A percentile compares a stretch with the other conserved stretches of the same genome.
Evolutionary conservation across 2,888 invertebrate species (phyloP).

Genomic region (Drosophila kambysellisi): DNA sequence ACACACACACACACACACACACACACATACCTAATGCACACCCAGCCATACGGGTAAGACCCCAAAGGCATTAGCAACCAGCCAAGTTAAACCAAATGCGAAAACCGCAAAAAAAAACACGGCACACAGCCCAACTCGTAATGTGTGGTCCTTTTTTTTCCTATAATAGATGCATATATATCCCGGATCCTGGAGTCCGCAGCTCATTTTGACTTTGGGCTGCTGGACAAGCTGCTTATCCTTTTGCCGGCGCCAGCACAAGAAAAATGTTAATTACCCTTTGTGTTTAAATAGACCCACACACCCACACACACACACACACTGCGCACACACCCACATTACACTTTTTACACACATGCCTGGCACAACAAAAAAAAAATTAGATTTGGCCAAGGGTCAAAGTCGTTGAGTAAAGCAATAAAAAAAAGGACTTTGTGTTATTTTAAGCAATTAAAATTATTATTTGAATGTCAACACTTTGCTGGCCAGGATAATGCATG

Average conservation of each 20-base stretch:
- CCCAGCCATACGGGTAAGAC: slow-evolving; percentile 1
- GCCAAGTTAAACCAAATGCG: slow-evolving; percentile 81
- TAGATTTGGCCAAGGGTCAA: slow-evolving; percentile 60
- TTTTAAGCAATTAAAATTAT: slow-evolving; percentile 84
- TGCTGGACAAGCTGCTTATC: slow-evolving; percentile 76
- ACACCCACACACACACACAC: slow-evolving; percentile 24
- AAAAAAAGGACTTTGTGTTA: slow-evolving; percentile 66
- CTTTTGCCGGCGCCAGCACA: slow-evolving; percentile 52
- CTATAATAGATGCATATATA: slow-evolving; percentile 7
- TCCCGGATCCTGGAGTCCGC: slow-evolving; percentile 28
- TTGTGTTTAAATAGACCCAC: slow-evolving; percentile 78
- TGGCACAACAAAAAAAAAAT: slow-evolving; percentile 11
- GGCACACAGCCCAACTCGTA: slow-evolving; percentile 36
- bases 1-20: slow-evolving; percentile 10
- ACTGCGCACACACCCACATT: slow-evolving; percentile 13
- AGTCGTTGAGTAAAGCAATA: slow-evolving; percentile 36
- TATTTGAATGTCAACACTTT: slow-evolving; percentile 84
- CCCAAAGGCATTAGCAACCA: slow-evolving; percentile 63
- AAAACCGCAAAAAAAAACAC: slow-evolving; percentile 77
- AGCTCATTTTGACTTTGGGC: slow-evolving; percentile 74
- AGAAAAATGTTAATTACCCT: slow-evolving; percentile 82
- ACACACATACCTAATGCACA: neutral
- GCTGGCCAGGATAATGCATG: slow-evolving; percentile 74
- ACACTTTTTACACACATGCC: slow-evolving; percentile 28
- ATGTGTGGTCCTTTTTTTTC: slow-evolving; percentile 62